A percentile compares a stretch with the other conserved stretches of the same genome.
Evolutionary conservation across 1,140 invertebrate genomes (phyloP).

Genomic region (Agraylea sexmaculata): DNA sequence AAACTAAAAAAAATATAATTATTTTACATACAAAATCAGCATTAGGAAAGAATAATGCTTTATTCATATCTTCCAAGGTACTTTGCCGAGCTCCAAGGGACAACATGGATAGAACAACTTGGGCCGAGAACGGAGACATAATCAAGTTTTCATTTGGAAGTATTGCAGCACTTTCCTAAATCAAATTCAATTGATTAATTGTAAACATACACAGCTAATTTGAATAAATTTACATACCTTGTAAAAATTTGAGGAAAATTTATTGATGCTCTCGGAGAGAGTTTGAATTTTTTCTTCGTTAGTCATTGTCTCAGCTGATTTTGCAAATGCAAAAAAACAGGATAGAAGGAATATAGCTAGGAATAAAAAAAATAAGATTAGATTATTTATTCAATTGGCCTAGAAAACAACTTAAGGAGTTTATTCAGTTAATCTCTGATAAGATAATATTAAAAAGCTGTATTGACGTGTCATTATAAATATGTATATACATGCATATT

Average conservation of each 20-base stretch:
- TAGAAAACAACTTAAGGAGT: not conserved
- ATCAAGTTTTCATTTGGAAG: constrained; percentile 38
- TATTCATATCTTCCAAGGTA: constrained; percentile 40
- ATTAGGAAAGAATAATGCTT: constrained; percentile 28
- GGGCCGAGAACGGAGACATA: constrained; percentile 46
- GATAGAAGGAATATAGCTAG: constrained; percentile 1
- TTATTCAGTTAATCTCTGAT: not conserved
- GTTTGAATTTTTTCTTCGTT: not conserved
- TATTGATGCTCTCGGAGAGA: constrained; percentile 12
- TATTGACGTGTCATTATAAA: not conserved
- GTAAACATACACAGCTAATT: too few relatives aligned
- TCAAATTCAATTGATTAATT: too few relatives aligned
- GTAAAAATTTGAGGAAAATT: constrained; percentile 18
- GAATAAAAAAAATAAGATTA: constrained; percentile 4
- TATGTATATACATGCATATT: not conserved
- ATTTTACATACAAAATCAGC: constrained; percentile 24
- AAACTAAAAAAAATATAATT: constrained; percentile 21
- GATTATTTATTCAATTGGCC: not conserved
- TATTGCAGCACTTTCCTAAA: constrained; percentile 22
- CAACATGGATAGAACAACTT: constrained; percentile 43
- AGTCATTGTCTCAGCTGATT: constrained; percentile 3
- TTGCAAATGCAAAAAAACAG: not conserved
- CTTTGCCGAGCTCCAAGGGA: constrained; percentile 39
- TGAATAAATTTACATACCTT: too few relatives aligned
- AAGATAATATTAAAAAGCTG: not conserved